Evolutionary conservation across 2,888 invertebrate genomes (phyloP), one percentile per base, ranked within the genome.

Genomic region (Schizaphis graminum): DNA sequence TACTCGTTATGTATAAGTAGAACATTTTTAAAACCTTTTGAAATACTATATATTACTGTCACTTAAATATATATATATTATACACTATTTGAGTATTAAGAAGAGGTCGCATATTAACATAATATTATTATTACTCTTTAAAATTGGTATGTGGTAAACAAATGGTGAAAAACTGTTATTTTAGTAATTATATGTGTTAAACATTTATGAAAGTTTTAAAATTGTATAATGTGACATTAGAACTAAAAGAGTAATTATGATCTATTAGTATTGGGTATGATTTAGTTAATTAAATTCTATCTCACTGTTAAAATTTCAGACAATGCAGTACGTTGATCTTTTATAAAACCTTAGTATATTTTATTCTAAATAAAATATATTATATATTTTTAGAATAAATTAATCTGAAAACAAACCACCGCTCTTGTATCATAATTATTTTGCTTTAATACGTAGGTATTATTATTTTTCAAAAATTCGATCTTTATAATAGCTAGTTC

Each of bases 31-130:
- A 84, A 91, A 77, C 11, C 24, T 90, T 67, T 92, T 61, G 24
- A 57, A 85, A 8, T 49, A 87, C 57, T 57, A 91, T 41, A 86
- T 41, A 28, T 35, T 77, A 77, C 67, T 26, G 53, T 87, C 61
- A 87, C 41, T 28, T 87, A 67, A 35, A 77, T 26, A 16, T 92
- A 67, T 86, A n/a, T 87, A 57, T 21, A 35, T 35, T 35, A 21
- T 21, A 35, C 77, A 56, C 35, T 47, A 91, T 49, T 49, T 67
- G 49, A 49, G 28, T 67, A 49, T 67, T 53, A 41, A 92, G 77
- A 89, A 77, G 77, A 77, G 67, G 77, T 77, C 67, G 8, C 28
- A 49, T 53, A 89, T 92, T 89, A 88, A 77, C 67, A 88, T 92
- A 89, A 35, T 88, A 44, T 16, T 53, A 89, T 35, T 87, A 92